Base-by-base conservation (phyloP, 2,888 invertebrate species). In the Graphium colonna region DNA sequence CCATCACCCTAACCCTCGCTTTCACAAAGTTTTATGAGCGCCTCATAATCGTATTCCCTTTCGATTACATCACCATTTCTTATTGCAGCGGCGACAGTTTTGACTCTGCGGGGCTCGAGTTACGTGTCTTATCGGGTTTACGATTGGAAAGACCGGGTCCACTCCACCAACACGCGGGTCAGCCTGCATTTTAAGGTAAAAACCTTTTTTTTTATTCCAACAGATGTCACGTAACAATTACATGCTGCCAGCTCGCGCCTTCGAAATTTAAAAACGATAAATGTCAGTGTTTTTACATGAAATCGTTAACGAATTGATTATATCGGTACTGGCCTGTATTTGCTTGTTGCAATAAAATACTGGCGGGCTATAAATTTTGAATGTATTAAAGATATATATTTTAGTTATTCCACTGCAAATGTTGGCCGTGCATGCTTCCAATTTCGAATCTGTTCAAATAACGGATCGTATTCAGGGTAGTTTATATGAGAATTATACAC, bases 41-140 rank as follows among this genome's bases (percentile, higher is more conserved):
- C 39, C 55, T 56, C 18, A 56, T 39, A 40, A 38, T 38, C 7
- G n/a, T n/a, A 5, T 42, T 40, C 41, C 21, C 13, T 50, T 55
- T 36, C 13, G n/a, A 42, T 60, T 58, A 53, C 58, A 44, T 60
- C 58, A 60, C 40, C 28, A 55, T 51, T 54, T 39, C 26, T 51
- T 44, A 60, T 61, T 75, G 52, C 83, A 97, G 97, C 95, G 78
- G 95, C 96, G 28, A 97, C 97, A 1, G 92, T 95, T 57, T 90
- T 97, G 59, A 97, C 97, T 0, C 86, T 98, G 18, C 92, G 96
- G 58, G 97, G 97, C 0, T 97, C 97, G 40, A 97, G 97, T 52
- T 97, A 96, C 87, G 94, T 98, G 17, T 96, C 96, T 0, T 98
- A 97, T 81, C 92, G 96, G 54, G 95, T 97, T 44, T 97, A 97